Evolutionary conservation across 2,888 invertebrate genomes (phyloP), one percentile per base, ranked within the genome.

Genomic region (Sabellastarte sp.): DNA sequence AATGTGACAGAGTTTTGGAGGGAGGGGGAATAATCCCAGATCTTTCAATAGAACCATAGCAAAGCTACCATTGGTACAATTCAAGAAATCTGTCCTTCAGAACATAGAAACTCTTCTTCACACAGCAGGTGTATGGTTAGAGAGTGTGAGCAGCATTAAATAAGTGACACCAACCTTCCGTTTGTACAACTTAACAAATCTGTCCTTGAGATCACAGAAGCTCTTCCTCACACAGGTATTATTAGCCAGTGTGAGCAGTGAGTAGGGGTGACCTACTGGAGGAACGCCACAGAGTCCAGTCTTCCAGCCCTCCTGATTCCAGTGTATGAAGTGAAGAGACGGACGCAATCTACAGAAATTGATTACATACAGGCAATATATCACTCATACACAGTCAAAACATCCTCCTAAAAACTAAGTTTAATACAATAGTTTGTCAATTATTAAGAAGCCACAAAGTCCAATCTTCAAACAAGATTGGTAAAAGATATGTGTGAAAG

Each of bases 281-380:
- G 84, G 77, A 32, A 84, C 80, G 26, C 79, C 74, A 72, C 85
- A 85, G 63, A 85, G 73, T 3, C 85, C 85, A 20, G 83, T 84
- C 75, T 85, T 85, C 84, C 84, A 85, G 1, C 84, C 84, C 63
- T 85, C 85, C 65, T 77, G 73, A 73, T 85, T 85, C 85, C 85
- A 85, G 63, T 78, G 79, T 52, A 83, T 80, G 71, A 85, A 85
- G 59, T 79, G 76, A 52, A 85, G 73, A 50, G 71, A 75, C 1
- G 77, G 76, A 60, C 76, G 77, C 64, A 84, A 70, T 63, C 83
- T 84, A 71, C 32, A 73, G n/a, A n/a, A n/a, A n/a, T n/a, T n/a
- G n/a, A n/a, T n/a, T n/a, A n/a, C n/a, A n/a, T n/a, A n/a, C n/a
- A n/a, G n/a, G n/a, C n/a, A n/a, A n/a, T n/a, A n/a, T n/a, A n/a